Percentiles rank a stretch among this genome's conserved stretches.
Evolutionary conservation across 2,113 vertebrate species (phyloP).

Genomic region (Riparia riparia): DNA sequence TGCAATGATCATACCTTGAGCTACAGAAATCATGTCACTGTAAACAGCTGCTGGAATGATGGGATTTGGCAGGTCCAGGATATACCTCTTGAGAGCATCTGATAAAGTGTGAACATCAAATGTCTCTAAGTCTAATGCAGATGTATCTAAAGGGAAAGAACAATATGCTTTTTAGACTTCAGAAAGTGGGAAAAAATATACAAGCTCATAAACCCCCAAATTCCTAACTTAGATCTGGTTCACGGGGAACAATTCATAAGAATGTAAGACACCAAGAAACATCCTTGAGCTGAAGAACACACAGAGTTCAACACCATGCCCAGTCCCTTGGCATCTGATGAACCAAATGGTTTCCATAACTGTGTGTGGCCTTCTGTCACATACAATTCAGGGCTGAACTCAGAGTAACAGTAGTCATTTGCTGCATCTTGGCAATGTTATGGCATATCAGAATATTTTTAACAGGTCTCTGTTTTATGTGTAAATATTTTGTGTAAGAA

Average conservation of each 20-base stretch:
- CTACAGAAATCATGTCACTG: constrained; percentile 86
- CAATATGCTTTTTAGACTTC: background rate
- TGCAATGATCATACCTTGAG: constrained; percentile 81
- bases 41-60: constrained; percentile 86
- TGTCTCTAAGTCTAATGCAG: constrained; percentile 85
- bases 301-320: background rate
- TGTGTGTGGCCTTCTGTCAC: background rate
- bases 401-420: background rate
- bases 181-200: background rate
- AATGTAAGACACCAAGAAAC: background rate
- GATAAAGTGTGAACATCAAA: constrained; percentile 87
- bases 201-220: background rate
- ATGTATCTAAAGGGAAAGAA: constrained; percentile 76
- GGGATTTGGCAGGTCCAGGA: constrained; percentile 94
- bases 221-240: background rate
- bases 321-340: background rate
- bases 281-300: background rate
- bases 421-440: background rate
- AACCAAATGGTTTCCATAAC: background rate
- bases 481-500: constrained; percentile 64
- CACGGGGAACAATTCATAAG: background rate
- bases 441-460: constrained; percentile 42
- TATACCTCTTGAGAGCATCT: constrained; percentile 89
- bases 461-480: constrained; percentile 55
- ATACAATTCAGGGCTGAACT: background rate